Evolutionary conservation across 2,113 vertebrate genomes (phyloP).

Genomic region (Crocuta crocuta): DNA sequence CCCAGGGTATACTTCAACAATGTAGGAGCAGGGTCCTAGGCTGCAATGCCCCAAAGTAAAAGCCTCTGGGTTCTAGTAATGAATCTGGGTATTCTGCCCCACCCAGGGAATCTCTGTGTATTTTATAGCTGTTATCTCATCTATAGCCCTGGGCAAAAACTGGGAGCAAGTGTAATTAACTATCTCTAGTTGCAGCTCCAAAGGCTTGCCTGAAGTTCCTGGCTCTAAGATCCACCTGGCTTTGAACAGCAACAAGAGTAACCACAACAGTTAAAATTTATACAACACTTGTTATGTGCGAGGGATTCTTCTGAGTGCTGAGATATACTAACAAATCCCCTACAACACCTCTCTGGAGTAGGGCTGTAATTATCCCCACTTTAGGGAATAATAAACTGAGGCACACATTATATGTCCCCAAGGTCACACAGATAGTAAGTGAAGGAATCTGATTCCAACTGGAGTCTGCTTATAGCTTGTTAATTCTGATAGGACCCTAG

Average conservation of each 20-base stretch:
- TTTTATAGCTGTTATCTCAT: neutral
- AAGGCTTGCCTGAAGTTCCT: neutral
- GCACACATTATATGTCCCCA: neutral
- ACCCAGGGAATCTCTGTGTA: neutral
- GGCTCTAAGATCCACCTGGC: neutral
- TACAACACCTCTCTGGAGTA: neutral
- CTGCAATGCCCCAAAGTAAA: neutral
- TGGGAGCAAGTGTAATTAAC: neutral
- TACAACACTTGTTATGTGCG: neutral
- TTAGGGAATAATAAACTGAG: conserved; percentile 20
- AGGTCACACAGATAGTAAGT: neutral
- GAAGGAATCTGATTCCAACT: neutral
- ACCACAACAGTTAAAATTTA: conserved; percentile 13
- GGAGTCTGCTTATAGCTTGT: neutral
- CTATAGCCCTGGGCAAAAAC: neutral
- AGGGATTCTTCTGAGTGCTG: neutral
- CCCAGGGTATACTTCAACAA: neutral
- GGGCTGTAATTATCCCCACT: neutral
- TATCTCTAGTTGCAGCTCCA: neutral
- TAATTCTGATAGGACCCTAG: neutral
- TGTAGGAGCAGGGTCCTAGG: neutral
- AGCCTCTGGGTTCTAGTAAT: neutral
- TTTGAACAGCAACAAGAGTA: neutral
- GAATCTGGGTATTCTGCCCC: neutral
- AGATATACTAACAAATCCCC: neutral